phyloP scores from a whole-genome alignment of 2,797 vertebrate genomes.

The Octomys mimax region DNA sequence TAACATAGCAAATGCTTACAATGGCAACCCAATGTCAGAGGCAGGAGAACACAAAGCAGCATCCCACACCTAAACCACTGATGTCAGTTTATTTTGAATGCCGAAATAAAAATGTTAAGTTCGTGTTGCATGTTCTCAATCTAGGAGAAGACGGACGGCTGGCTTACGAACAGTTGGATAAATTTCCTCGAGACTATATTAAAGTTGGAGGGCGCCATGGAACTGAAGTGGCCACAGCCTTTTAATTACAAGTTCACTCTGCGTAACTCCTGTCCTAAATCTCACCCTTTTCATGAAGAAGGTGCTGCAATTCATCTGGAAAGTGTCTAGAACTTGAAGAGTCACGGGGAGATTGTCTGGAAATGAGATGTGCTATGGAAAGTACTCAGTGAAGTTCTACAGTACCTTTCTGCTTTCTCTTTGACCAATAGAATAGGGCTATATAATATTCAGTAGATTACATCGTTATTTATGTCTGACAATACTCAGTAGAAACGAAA shows the following conservation, averaged over 20 bases:
- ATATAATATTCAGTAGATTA: conserved; percentile 41
- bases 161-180: conserved; percentile 97
- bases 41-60: background rate
- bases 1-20: background rate
- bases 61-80: background rate
- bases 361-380: conserved; percentile 67
- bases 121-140: conserved; percentile 44
- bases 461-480: conserved; percentile 7
- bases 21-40: background rate
- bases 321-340: conserved; percentile 41
- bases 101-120: background rate
- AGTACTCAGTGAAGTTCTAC: conserved; percentile 29
- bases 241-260: conserved; percentile 86
- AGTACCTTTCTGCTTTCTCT: conserved; percentile 54
- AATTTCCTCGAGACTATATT: conserved; percentile 93
- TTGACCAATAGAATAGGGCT: conserved; percentile 71
- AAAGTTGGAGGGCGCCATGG: conserved; percentile 91
- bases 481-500: conserved; percentile 62
- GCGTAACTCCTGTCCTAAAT: background rate
- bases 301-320: conserved; percentile 70
- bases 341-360: background rate
- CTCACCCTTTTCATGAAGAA: background rate
- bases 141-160: conserved; percentile 96
- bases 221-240: conserved; percentile 95
- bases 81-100: background rate